Evolutionary conservation across 1,140 invertebrate species (phyloP), one percentile per base, ranked within the genome.

Genomic region (Drosophila ohnishii): DNA sequence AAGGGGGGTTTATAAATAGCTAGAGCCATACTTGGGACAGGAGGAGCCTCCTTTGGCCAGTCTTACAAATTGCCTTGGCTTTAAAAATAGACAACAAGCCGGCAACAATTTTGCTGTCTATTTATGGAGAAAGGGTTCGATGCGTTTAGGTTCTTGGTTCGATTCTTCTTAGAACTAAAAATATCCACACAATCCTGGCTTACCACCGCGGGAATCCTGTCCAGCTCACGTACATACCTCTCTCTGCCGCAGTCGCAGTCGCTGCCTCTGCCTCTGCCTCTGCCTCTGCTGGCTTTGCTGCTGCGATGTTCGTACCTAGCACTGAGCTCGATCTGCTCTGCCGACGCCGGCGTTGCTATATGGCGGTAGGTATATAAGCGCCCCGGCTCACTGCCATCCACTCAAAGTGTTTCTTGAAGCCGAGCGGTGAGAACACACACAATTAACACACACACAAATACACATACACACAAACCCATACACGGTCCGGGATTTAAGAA

Each of bases 331-430:
- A 53, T 75, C 40, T 47, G 28, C 32, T 57, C 63, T 69, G 66
- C 16, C 16, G 22, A 55, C 37, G 44, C 9, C 45, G n/a, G 35
- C 48, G 48, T 50, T 10, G 48, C 28, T 50, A 32, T 50, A 13
- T 19, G 48, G n/a, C 44, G 22, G 30, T 40, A n/a, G 55, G 75
- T 78, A 78, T 78, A 78, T 45, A 78, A 78, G 45, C 74, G 75
- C 40, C 50, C 40, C 75, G 75, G 50, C 51, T 19, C 42, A 28
- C 56, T 77, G 74, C 13, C 65, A 77, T 53, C 75, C 74, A 78
- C 74, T 78, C 75, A 78, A 78, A 78, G 75, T 77, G 75, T 77
- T 71, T 78, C 74, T 78, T 78, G 65, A 77, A 78, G 69, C 75
- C 70, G 75, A 78, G 74, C 75, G 75, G 75, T 78, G 75, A 78